Base-by-base conservation (phyloP, 2,797 vertebrate species). In the Pangasius macronema region DNA sequence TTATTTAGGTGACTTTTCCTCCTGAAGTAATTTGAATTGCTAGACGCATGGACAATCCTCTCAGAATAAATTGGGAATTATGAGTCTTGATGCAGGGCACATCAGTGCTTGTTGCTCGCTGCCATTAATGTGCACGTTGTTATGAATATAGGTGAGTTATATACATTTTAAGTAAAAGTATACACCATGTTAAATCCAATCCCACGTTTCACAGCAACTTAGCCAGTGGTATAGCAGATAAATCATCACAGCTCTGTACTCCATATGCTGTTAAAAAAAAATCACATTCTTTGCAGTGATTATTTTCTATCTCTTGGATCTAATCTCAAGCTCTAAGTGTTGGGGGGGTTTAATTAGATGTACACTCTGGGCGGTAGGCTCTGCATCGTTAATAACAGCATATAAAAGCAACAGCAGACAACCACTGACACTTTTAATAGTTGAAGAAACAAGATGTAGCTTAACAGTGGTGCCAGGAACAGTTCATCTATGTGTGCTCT, bases 361-460 rank as follows among this genome's bases (percentile, higher is more conserved):
- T 89, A 89, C 87, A 89, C 88, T 91, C 81, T 90, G 92, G 94
- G 93, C 90, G 84, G 90, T 91, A 91, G 89, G 93, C 93, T 93
- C 91, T 75, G 91, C 92, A 93, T 92, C 94, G 92, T 96, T 96
- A 96, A 96, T 96, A 96, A 96, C 94, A 90, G 90, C 91, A 93
- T 94, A 96, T 96, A 95, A 96, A 96, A 95, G 95, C 94, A 95
- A 93, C 92, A 93, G 92, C 93, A 94, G 95, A 95, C 94, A 93
- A 93, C 92, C 92, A 91, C 93, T 95, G 95, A 96, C 96, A 96
- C 94, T 95, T 96, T 96, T 95, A 95, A 94, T 96, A 95, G 94
- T 95, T 92, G 93, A 92, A 93, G 89, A 95, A 96, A 96, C 95
- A 94, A 96, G 95, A 96, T 96, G 93, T 95, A 96, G 95, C 95